Base-by-base conservation (phyloP, 2,888 invertebrate species). In the Heteromurus nitidus region DNA sequence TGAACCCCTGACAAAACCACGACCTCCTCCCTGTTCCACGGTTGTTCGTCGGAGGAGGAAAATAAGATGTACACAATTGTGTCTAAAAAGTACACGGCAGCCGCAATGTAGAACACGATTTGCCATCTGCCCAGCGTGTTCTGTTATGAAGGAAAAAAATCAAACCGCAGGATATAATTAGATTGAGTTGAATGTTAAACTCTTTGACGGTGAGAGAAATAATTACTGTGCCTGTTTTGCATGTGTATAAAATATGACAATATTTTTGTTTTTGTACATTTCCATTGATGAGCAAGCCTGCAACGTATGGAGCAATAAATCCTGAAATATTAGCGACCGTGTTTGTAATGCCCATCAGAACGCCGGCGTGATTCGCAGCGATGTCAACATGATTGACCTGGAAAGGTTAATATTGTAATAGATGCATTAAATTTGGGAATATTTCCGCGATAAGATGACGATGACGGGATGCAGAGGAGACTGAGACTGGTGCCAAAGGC, bases 341-440 rank as follows among this genome's bases (percentile, higher is more conserved):
- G 90, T 96, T 96, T 67, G 96, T 96, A 88, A 96, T 94, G 36
- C 96, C 93, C 96, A 96, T 96, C 53, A 96, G 90, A 87, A 96
- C 94, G 13, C 96, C 96, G 55, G 96, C 96, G 89, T 95, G 96
- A 80, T 95, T 93, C 0, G 96, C 96, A 0, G 96, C 95, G 85
- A 96, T 93, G 89, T 96, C 96, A 88, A 96, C 91, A 89, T 96
- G 96, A 89, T 96, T 85, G 1, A 80, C 80, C 0, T n/a, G n/a
- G n/a, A n/a, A n/a, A n/a, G n/a, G n/a, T n/a, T n/a, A n/a, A n/a
- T n/a, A n/a, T n/a, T n/a, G n/a, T n/a, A n/a, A n/a, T n/a, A n/a
- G n/a, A n/a, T n/a, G n/a, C n/a, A n/a, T n/a, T n/a, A n/a, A n/a
- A n/a, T n/a, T n/a, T n/a, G n/a, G n/a, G n/a, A n/a, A n/a, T n/a